These are phyloP conservation scores for Myrmecophaga tridactyla DNA, from an alignment of 2,113 vertebrate genomes.

Conservation along the genomic window DNA sequence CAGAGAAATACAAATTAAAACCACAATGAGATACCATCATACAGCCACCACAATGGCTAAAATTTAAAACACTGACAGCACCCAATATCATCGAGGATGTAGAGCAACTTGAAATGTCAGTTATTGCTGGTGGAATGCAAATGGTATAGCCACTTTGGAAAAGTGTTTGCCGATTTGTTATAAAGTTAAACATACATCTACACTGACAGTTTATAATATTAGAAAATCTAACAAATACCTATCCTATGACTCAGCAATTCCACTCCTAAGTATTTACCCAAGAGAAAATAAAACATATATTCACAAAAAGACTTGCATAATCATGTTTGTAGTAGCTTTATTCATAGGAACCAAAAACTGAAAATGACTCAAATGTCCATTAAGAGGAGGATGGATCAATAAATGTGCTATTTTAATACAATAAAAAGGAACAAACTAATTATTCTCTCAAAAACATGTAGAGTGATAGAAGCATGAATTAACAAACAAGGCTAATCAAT, in stretches of 20 bases:
- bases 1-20: neutral
- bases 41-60: neutral
- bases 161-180: neutral
- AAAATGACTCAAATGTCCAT: neutral
- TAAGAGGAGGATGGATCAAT: neutral
- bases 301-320: neutral
- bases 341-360: neutral
- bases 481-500: neutral
- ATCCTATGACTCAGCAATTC: neutral
- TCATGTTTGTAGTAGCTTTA: too few species aligned
- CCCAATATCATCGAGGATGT: neutral
- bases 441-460: neutral
- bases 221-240: neutral
- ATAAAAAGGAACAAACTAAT: neutral
- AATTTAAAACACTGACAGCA: neutral
- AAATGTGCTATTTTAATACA: neutral
- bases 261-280: neutral
- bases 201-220: neutral
- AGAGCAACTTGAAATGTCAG: neutral
- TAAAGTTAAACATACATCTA: neutral
- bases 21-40: neutral
- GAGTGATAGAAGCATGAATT: neutral
- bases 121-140: neutral
- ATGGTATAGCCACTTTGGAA: neutral
- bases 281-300: neutral